Evolutionary conservation across 1,140 invertebrate genomes (phyloP).

Genomic region (Chionoecetes opilio): DNA sequence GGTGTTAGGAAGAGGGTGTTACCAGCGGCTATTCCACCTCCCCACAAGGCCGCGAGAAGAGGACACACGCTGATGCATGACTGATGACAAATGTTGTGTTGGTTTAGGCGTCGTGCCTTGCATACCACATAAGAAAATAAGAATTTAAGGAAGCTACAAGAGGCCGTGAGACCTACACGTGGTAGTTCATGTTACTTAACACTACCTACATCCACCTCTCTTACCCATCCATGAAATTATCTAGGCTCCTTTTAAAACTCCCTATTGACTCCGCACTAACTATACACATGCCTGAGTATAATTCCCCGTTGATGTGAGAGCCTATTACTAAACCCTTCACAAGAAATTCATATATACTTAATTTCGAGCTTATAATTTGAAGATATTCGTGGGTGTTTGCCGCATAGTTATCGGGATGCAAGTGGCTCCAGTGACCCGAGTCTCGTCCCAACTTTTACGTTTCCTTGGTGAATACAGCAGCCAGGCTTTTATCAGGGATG

Average conservation of each 20-base stretch:
- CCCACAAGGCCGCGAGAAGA: background rate
- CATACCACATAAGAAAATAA: too few species aligned
- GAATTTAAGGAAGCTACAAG: too few species aligned
- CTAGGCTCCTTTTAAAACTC: too few species aligned
- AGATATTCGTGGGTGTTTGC: background rate
- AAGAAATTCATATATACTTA: background rate
- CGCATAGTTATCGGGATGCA: background rate
- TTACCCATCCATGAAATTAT: too few species aligned
- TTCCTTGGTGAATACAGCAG: background rate
- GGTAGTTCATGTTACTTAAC: too few species aligned
- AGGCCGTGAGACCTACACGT: too few species aligned
- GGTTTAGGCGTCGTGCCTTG: background rate
- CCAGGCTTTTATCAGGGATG: slow-evolving; percentile 5
- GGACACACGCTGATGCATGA: background rate
- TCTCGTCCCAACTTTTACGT: background rate
- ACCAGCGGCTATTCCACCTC: background rate
- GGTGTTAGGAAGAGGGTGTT: slow-evolving; percentile 6
- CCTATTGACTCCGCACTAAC: too few species aligned
- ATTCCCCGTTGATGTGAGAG: background rate
- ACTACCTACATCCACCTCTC: too few species aligned
- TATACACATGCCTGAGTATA: background rate
- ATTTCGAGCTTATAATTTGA: background rate
- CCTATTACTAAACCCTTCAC: background rate
- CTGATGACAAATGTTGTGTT: background rate
- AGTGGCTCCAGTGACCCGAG: background rate